These are phyloP conservation scores for Slavum lentiscoides DNA, from an alignment of 2,888 invertebrate genomes.

Conservation along the genomic window DNA sequence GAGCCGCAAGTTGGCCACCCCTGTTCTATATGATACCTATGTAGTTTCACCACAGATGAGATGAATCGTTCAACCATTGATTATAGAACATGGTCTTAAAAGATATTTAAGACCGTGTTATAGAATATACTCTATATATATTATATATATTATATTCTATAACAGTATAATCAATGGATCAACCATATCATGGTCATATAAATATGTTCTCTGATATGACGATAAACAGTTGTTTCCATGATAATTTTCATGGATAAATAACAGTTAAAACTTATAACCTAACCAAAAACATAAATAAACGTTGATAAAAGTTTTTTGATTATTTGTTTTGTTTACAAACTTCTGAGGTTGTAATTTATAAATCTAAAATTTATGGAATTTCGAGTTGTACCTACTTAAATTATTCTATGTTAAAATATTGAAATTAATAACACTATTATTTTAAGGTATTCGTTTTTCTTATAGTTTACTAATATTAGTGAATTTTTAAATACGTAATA, in stretches of 20 bases:
- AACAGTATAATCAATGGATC: no score
- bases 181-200: background rate
- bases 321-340: conserved; percentile 40
- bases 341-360: background rate
- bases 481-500: background rate
- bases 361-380: background rate
- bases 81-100: no score
- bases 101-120: no score
- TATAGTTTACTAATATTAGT: no score
- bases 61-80: no score
- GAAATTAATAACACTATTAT: background rate
- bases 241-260: conserved; percentile 3
- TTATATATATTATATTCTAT: no score
- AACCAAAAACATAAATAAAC: conserved; percentile 17
- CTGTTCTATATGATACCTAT: no score
- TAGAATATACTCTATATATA: no score
- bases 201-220: no score
- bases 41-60: no score
- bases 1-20: no score
- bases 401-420: background rate
- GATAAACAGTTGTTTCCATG: background rate
- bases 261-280: background rate
- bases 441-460: background rate
- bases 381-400: background rate
- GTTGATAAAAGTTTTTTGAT: conserved; percentile 11